Evolutionary conservation across 2,113 vertebrate genomes (phyloP).

Genomic region (Nesogale talazaci): DNA sequence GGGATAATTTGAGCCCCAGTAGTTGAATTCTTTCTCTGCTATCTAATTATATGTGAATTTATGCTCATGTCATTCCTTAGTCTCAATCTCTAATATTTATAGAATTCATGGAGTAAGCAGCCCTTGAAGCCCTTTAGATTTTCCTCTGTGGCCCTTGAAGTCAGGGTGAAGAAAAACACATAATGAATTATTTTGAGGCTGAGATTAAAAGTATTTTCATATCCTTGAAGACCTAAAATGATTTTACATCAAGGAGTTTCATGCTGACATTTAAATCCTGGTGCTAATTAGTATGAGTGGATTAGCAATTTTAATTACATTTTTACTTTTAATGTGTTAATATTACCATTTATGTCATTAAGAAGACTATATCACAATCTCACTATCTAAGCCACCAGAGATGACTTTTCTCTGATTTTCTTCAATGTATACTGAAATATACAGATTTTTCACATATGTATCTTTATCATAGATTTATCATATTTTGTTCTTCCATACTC

Average conservation of each 20-base stretch:
- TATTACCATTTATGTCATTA: constrained; percentile 30
- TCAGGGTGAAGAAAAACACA: background rate
- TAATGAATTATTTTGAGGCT: background rate
- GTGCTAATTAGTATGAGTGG: constrained; percentile 16
- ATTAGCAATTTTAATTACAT: constrained; percentile 34
- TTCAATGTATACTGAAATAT: no score
- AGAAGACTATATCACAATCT: background rate
- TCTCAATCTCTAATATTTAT: constrained; percentile 26
- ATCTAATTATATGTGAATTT: constrained; percentile 49
- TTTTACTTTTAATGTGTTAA: constrained; percentile 58
- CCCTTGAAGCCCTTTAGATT: background rate
- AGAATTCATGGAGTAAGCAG: background rate
- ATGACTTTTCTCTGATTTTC: no score
- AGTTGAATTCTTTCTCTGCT: constrained; percentile 17
- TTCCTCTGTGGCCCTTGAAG: background rate
- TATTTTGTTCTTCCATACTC: no score
- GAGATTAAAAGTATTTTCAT: constrained; percentile 22
- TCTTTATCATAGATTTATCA: no score
- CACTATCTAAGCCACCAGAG: background rate
- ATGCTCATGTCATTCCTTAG: background rate
- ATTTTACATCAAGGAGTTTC: background rate
- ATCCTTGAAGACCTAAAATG: background rate
- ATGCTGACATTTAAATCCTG: constrained; percentile 31
- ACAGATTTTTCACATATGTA: no score
- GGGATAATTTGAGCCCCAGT: constrained; percentile 16